Evolutionary conservation across 2,113 vertebrate species (phyloP).

Genomic region (Nicator chloris): DNA sequence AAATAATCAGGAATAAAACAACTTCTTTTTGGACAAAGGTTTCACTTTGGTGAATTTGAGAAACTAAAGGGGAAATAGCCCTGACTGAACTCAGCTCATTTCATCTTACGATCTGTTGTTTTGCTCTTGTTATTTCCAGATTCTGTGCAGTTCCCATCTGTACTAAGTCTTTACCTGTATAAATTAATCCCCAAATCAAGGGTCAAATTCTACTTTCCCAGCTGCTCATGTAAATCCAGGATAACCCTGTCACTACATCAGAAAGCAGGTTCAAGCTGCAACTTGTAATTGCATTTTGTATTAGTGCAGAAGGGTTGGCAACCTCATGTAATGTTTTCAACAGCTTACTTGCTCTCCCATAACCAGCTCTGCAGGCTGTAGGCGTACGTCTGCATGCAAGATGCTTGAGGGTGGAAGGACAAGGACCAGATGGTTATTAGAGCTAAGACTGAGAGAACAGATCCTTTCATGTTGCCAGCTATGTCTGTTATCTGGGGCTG

Average conservation of each 20-base stretch:
- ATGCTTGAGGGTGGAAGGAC: not conserved
- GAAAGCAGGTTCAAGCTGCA: not conserved
- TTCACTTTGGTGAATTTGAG: not conserved
- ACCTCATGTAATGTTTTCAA: not conserved
- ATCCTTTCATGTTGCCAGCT: not conserved
- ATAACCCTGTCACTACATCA: not conserved
- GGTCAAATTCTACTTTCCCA: not conserved
- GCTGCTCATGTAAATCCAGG: not conserved
- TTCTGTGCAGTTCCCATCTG: not conserved
- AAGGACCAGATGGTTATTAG: slow-evolving; percentile 18
- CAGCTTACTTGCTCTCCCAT: not conserved
- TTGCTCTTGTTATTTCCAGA: not conserved
- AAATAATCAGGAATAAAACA: not conserved
- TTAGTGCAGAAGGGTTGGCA: not conserved
- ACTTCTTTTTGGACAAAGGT: not conserved
- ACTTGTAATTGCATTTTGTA: not conserved
- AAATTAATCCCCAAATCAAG: not conserved
- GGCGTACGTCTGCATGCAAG: not conserved
- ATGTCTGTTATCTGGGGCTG: not conserved
- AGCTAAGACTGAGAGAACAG: not conserved
- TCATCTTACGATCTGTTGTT: not conserved
- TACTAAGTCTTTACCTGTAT: not conserved
- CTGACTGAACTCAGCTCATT: not conserved
- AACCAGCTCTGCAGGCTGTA: not conserved
- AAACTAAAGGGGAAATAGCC: not conserved